Conservation (phyloP, 1,140 invertebrate species). For the Caenorhabditis inopinata region DNA sequence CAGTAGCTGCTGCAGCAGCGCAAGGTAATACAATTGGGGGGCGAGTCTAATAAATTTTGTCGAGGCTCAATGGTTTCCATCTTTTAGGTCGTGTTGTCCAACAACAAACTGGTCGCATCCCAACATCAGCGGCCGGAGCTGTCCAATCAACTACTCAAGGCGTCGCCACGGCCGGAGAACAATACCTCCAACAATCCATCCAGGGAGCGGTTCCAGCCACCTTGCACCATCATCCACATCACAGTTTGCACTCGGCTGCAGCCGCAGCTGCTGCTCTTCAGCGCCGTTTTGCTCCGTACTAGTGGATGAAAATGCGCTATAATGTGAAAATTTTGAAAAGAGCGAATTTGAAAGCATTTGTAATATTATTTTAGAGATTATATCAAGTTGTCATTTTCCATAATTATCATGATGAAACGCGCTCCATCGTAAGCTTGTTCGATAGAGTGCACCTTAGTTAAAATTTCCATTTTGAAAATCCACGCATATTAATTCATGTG, state of each 20-base stretch:
- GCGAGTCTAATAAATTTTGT: no score
- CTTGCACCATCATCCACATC: neutral
- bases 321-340: no score
- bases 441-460: no score
- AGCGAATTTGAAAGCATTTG: no score
- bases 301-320: no score
- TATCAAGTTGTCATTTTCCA: no score
- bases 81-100: neutral
- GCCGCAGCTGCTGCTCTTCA: neutral
- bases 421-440: no score
- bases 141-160: neutral
- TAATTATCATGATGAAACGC: no score
- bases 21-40: neutral
- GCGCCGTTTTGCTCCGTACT: constrained; percentile 4
- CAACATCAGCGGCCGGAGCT: neutral
- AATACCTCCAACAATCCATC: neutral
- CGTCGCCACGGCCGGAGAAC: neutral
- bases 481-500: constrained; percentile 21
- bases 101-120: neutral
- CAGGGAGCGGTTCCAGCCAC: neutral
- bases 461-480: no score
- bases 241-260: neutral
- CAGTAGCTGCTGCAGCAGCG: neutral
- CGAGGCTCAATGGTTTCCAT: no score
- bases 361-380: no score